Evolutionary conservation across 2,113 vertebrate genomes (phyloP).

Genomic region (Elachura formosa): DNA sequence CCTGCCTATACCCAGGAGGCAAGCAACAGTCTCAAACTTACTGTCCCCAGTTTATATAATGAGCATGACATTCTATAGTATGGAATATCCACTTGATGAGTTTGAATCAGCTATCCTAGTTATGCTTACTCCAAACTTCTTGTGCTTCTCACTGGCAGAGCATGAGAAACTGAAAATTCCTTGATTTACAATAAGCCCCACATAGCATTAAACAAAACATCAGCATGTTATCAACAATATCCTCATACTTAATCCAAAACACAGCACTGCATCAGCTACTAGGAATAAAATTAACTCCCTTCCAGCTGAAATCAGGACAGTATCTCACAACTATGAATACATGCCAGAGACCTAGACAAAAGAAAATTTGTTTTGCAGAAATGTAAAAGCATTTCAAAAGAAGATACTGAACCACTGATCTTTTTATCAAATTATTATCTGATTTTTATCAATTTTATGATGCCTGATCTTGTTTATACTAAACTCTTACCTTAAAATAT

Average conservation of each 20-base stretch:
- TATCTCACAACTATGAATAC: background rate
- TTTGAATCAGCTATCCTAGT: background rate
- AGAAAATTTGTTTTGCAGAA: background rate
- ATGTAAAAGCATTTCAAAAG: background rate
- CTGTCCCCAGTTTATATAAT: background rate
- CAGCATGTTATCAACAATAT: background rate
- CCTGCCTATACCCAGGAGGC: background rate
- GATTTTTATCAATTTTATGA: background rate
- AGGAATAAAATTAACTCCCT: background rate
- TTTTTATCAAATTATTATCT: background rate
- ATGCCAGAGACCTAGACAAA: background rate
- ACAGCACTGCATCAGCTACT: background rate
- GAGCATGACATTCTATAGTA: background rate
- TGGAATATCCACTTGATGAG: background rate
- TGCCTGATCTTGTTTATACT: background rate
- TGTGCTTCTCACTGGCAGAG: background rate
- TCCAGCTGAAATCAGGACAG: background rate
- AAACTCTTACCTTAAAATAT: background rate
- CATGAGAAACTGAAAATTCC: background rate
- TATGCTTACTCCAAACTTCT: background rate
- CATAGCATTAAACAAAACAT: background rate
- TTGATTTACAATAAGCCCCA: background rate
- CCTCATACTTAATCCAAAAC: background rate
- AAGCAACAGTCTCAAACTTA: background rate
- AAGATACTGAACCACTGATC: background rate